Evolutionary conservation across 2,797 vertebrate genomes (phyloP).

Genomic region (Peromyscus nudipes): DNA sequence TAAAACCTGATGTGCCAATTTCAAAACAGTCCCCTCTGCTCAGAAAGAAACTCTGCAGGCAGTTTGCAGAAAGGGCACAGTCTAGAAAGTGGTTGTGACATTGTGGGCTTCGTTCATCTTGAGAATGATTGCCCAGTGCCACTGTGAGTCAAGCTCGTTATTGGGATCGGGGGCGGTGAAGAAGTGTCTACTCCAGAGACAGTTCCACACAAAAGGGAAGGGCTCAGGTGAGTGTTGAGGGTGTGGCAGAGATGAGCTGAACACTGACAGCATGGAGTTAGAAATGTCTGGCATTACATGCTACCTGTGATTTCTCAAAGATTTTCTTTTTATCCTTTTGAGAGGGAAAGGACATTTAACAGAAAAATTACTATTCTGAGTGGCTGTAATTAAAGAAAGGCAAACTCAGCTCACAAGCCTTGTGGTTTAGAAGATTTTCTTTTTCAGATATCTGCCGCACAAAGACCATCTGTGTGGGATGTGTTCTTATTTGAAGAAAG

Average conservation of each 20-base stretch:
- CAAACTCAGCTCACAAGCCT: neutral
- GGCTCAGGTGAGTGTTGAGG: neutral
- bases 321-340: constrained; percentile 38
- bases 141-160: neutral
- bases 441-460: constrained; percentile 11
- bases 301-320: constrained; percentile 23
- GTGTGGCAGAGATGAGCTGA: neutral
- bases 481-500: constrained; percentile 40
- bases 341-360: constrained; percentile 20
- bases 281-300: neutral
- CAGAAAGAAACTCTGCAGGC: neutral
- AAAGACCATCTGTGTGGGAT: constrained; percentile 24
- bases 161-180: neutral
- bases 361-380: constrained; percentile 49
- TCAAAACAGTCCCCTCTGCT: constrained; percentile 52
- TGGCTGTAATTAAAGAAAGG: constrained; percentile 35
- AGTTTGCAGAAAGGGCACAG: constrained; percentile 38
- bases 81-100: neutral
- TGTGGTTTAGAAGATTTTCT: neutral
- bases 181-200: neutral
- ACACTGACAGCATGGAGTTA: neutral
- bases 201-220: neutral
- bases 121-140: neutral
- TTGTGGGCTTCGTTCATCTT: neutral
- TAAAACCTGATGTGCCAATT: constrained; percentile 57